Base-by-base conservation (phyloP, 1,140 invertebrate genomes). In the Drosophila biarmipes region DNA sequence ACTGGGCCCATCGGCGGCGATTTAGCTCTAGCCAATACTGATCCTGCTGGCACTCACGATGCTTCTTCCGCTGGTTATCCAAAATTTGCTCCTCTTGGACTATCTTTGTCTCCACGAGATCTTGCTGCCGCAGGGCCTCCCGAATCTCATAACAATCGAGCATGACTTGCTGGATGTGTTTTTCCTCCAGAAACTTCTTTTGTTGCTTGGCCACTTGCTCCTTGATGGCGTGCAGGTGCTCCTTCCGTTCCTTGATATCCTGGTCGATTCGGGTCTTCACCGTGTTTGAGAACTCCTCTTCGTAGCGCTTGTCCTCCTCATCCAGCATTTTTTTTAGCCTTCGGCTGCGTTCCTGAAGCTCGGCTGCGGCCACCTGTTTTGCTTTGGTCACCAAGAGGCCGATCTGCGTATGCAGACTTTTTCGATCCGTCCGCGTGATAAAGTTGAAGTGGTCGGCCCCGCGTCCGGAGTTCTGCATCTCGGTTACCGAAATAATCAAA, bases 81-180 rank as follows among this genome's bases (percentile, higher is more conserved):
- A 58, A 51, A 7, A 91, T 91, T 51, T 91, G 90, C 45, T 91
- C 84, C 63, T 79, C 64, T 19, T 90, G 90, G 17, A 79, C 69
- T 5, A 78, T 56, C 15, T 75, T 75, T 0, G 67, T 77, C n/a
- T 90, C 69, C n/a, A 54, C 35, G 14, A 73, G 49, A 19, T 91
- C 80, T 37, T 75, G 68, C 12, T 68, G 61, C 1, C 90, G 64
- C 57, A 90, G 12, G 0, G 75, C 78, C 49, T 91, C 78, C n/a
- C 90, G 90, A 6, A 91, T 69, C 52, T 91, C 90, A 51, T 90
- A 84, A 66, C 90, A 91, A 51, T 78, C 79, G 6, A 68, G 45
- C 78, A 91, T 90, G 11, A 77, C 57, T 40, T 86, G 84, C 42
- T 91, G 90, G 15, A 80, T 34, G 6, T 73, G 72, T 40, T 90